Conservation (phyloP, 2,113 vertebrate species). For the Mirza zaza region DNA sequence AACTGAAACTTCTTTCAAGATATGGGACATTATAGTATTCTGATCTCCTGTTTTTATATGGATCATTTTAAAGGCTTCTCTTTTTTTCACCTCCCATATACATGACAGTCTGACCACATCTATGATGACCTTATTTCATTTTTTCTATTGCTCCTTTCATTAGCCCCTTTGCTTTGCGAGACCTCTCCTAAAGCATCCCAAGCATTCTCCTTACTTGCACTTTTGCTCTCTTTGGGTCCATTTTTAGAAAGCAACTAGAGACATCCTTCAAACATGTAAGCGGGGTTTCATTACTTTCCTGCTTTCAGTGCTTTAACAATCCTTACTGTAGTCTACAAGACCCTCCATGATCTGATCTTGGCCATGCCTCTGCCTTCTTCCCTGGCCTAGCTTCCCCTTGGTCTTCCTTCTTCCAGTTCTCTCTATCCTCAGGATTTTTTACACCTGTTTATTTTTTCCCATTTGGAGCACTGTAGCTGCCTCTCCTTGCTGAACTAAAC, state of each 20-base stretch:
- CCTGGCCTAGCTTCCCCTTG: not conserved
- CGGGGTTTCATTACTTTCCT: not conserved
- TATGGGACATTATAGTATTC: not conserved
- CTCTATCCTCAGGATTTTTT: not conserved
- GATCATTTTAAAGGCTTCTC: not conserved
- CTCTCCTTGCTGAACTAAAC: not conserved
- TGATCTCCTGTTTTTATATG: not conserved
- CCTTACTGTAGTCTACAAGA: not conserved
- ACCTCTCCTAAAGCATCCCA: not conserved
- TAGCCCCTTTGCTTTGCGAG: not conserved
- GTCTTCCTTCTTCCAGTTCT: not conserved
- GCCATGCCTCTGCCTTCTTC: not conserved
- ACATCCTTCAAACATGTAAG: not conserved
- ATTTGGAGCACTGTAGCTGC: not conserved
- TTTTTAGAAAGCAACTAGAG: not conserved
- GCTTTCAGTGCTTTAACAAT: not conserved
- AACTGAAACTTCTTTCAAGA: not conserved
- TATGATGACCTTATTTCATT: not conserved
- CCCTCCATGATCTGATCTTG: not conserved
- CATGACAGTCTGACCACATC: not conserved
- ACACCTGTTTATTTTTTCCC: not conserved
- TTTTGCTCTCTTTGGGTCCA: not conserved
- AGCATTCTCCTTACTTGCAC: not conserved
- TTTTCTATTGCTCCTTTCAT: not conserved
- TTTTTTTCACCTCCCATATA: not conserved